Evolutionary conservation across 23 tunicate species (phyloP), one percentile per base, ranked within the genome.

Genomic region (Corella eumyota): DNA sequence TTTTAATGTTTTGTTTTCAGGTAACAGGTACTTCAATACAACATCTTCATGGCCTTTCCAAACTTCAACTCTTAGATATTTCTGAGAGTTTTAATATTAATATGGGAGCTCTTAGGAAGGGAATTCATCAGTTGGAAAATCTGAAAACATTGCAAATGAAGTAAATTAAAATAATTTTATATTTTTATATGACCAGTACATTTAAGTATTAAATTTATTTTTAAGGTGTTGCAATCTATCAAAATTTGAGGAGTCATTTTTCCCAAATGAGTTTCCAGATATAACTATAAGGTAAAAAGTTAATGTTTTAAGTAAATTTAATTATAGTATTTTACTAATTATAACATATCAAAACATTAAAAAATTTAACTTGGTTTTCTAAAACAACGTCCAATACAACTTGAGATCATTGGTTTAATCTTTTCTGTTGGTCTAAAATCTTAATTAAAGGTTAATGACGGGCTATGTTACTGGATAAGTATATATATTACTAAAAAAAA

Each of bases 151-250:
- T 72, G 19, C 34, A 72, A 50, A 24, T 72, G 50, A 72, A 72
- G 78, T 72, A 50, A 32, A n/a, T n/a, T n/a, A n/a, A n/a, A n/a
- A n/a, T n/a, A n/a, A n/a, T n/a, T n/a, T n/a, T n/a, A n/a, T n/a
- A n/a, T n/a, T n/a, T n/a, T n/a, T n/a, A n/a, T n/a, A n/a, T n/a
- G n/a, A n/a, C n/a, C n/a, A n/a, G n/a, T n/a, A n/a, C n/a, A n/a
- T n/a, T n/a, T n/a, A n/a, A n/a, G n/a, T n/a, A n/a, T n/a, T n/a
- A n/a, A n/a, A n/a, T n/a, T n/a, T n/a, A n/a, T n/a, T 15, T 5
- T 60, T 49, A 32, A 72, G 78, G 25, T 72, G 68, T 38, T 72
- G 78, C 78, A 72, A 72, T 34, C 30, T 72, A 24, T 30, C 78
- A 3, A 57, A 48, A 61, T 72, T 72, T 35, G 35, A 40, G 21